phyloP scores from a whole-genome alignment of 2,888 invertebrate species.

The Cerastis rubricosa region DNA sequence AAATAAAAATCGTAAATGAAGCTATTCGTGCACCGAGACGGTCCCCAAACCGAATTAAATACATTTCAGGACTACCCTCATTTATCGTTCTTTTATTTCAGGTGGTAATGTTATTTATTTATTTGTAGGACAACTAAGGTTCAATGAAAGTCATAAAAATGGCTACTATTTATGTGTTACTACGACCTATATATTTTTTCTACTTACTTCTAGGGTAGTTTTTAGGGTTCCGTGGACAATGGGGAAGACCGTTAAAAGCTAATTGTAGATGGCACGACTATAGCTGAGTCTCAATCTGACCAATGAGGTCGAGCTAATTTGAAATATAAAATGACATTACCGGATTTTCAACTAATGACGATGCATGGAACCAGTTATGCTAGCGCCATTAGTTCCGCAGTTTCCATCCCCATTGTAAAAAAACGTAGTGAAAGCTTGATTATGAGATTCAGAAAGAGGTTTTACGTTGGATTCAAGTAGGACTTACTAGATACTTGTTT shows the following conservation, averaged over 20 bases:
- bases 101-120: constrained; percentile 88
- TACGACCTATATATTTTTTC: constrained; percentile 27
- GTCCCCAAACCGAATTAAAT: constrained; percentile 88
- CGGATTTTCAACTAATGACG: too few relatives aligned
- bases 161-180: constrained; percentile 45
- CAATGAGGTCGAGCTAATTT: too few relatives aligned
- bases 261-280: too few relatives aligned
- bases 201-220: neutral
- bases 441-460: neutral
- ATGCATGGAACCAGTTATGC: too few relatives aligned
- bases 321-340: too few relatives aligned
- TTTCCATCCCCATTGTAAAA: too few relatives aligned
- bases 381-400: too few relatives aligned
- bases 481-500: neutral
- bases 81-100: constrained; percentile 90
- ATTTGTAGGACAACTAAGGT: constrained; percentile 63
- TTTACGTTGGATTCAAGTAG: neutral
- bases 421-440: neutral
- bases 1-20: constrained; percentile 91
- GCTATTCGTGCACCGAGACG: constrained; percentile 86
- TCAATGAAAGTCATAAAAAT: constrained; percentile 61
- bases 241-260: too few relatives aligned
- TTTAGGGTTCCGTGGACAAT: neutral
- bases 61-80: constrained; percentile 83
- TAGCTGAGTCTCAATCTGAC: too few relatives aligned